A percentile compares a stretch with the other conserved stretches of the same genome.
Evolutionary conservation across 2,113 vertebrate species (phyloP).

Genomic region (Tyrannus savana): DNA sequence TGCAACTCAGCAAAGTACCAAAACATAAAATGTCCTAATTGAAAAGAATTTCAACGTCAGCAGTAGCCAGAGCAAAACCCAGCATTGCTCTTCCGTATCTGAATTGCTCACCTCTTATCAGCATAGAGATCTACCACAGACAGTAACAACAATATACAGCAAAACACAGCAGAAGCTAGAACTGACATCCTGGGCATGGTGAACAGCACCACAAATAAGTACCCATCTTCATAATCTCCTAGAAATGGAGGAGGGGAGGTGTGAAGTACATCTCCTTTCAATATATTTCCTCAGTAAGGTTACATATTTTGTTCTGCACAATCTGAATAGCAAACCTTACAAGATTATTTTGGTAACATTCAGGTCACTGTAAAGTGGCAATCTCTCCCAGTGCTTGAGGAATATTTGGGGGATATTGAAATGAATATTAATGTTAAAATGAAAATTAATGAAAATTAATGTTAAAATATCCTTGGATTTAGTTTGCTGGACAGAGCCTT

Average conservation of each 20-base stretch:
- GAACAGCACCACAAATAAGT: not conserved
- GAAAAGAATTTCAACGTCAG: not conserved
- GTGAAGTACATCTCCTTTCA: not conserved
- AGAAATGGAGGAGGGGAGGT: not conserved
- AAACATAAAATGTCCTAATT: not conserved
- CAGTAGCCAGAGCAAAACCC: not conserved
- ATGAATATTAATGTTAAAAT: not conserved
- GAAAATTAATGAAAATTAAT: not conserved
- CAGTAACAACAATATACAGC: not conserved
- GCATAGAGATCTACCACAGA: not conserved
- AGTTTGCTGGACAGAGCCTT: not conserved
- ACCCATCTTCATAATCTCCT: not conserved
- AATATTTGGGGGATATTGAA: not conserved
- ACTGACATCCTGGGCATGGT: not conserved
- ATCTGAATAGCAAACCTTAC: not conserved
- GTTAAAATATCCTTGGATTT: not conserved
- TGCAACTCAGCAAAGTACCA: fast-evolving
- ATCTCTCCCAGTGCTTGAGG: not conserved
- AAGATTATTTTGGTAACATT: not conserved
- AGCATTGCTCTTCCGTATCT: not conserved
- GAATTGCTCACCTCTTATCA: not conserved
- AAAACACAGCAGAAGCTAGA: not conserved
- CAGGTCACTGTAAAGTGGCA: not conserved
- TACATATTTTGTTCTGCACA: not conserved
- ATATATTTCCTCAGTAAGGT: not conserved